Conservation (phyloP, 2,113 vertebrate genomes). For the Mastomys natalensis region DNA sequence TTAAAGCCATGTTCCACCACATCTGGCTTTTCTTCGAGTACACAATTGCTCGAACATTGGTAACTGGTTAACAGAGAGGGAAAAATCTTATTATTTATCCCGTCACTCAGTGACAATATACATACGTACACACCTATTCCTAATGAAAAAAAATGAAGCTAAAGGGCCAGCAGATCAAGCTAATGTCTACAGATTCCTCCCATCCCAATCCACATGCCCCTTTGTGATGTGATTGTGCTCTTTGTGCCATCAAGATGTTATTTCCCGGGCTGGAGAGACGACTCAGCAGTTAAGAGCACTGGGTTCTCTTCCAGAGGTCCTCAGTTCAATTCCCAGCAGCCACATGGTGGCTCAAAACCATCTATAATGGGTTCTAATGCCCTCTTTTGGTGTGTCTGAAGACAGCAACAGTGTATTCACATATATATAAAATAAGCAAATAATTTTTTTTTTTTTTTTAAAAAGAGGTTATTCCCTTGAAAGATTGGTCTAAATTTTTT, state of each 20-base stretch:
- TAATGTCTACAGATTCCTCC: not conserved
- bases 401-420: no score
- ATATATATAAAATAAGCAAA: no score
- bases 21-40: not conserved
- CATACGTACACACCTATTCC: not conserved
- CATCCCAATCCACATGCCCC: no score
- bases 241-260: not conserved
- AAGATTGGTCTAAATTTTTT: not conserved
- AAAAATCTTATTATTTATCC: not conserved
- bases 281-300: no score
- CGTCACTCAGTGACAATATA: not conserved
- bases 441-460: no score
- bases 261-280: not conserved
- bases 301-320: no score
- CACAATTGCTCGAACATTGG: not conserved
- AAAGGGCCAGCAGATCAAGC: not conserved
- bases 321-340: no score
- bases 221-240: not conserved
- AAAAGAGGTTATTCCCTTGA: not conserved
- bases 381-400: no score
- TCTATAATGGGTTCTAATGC: no score
- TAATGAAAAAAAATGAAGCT: not conserved
- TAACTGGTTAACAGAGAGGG: not conserved
- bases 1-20: not conserved
- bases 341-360: no score